Conservation (phyloP, 2,797 vertebrate species). For the Anableps anableps region DNA sequence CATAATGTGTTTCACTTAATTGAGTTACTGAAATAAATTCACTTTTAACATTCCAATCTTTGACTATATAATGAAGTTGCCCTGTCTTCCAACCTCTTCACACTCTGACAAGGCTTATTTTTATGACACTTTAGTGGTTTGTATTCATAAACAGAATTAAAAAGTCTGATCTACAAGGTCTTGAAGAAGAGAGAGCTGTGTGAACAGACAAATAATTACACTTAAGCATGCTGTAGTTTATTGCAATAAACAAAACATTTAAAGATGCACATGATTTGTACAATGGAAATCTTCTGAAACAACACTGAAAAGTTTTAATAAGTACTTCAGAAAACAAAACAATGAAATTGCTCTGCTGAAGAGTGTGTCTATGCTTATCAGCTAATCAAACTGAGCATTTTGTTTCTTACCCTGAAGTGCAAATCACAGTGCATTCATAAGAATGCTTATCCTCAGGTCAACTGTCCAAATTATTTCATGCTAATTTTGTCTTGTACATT, state of each 20-base stretch:
- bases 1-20: not conserved
- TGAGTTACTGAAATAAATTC: not conserved
- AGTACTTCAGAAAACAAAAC: conserved; percentile 4
- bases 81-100: not conserved
- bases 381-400: not conserved
- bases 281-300: not conserved
- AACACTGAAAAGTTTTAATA: not conserved
- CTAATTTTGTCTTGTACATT: not conserved
- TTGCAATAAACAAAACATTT: not conserved
- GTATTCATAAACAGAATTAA: not conserved
- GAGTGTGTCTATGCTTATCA: not conserved
- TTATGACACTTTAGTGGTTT: not conserved
- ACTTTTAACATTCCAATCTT: not conserved
- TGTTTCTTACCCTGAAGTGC: conserved; percentile 1
- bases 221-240: too few relatives aligned
- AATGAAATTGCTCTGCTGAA: not conserved
- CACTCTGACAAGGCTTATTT: not conserved
- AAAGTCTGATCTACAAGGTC: not conserved
- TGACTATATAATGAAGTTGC: not conserved
- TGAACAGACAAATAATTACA: not conserved
- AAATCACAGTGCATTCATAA: not conserved
- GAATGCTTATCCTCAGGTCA: not conserved
- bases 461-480: not conserved
- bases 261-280: not conserved
- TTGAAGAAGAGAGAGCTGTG: not conserved